These are phyloP conservation scores for Echinometra lucunter DNA, from an alignment of 53 echinoderm and acorn worm species.

Conservation along the genomic window DNA sequence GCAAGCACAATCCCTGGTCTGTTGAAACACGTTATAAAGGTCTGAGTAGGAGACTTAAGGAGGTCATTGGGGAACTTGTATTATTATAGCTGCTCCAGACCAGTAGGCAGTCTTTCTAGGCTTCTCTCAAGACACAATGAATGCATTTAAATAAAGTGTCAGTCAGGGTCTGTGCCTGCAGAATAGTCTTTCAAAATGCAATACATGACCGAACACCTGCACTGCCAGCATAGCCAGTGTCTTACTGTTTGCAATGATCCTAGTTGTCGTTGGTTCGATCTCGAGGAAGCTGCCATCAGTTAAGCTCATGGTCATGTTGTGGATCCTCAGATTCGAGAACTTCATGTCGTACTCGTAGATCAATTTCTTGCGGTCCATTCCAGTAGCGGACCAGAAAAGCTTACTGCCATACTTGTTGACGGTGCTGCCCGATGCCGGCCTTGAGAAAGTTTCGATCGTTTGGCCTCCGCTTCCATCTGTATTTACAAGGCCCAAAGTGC, in stretches of 20 bases:
- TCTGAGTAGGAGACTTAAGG: too few species aligned
- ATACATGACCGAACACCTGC: too few species aligned
- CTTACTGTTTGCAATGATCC: neutral
- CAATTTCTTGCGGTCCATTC: neutral
- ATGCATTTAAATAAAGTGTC: too few species aligned
- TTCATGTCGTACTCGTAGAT: neutral
- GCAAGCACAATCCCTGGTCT: too few species aligned
- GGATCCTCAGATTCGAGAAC: neutral
- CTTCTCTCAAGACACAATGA: too few species aligned
- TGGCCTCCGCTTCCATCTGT: neutral
- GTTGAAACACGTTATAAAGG: too few species aligned
- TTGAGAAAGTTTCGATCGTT: neutral
- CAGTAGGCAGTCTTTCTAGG: too few species aligned
- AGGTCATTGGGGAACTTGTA: too few species aligned
- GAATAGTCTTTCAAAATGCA: too few species aligned
- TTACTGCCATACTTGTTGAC: constrained; percentile 1
- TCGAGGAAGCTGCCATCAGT: neutral
- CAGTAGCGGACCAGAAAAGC: neutral
- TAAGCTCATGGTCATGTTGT: neutral
- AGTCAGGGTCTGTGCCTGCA: too few species aligned
- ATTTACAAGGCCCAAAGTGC: neutral
- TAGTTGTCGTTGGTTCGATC: neutral
- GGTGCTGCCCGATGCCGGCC: too few species aligned
- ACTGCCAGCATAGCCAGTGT: neutral
- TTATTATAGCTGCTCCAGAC: too few species aligned